phyloP scores from a whole-genome alignment of 2,888 invertebrate genomes.

The Mesodorylaimus sp. region DNA sequence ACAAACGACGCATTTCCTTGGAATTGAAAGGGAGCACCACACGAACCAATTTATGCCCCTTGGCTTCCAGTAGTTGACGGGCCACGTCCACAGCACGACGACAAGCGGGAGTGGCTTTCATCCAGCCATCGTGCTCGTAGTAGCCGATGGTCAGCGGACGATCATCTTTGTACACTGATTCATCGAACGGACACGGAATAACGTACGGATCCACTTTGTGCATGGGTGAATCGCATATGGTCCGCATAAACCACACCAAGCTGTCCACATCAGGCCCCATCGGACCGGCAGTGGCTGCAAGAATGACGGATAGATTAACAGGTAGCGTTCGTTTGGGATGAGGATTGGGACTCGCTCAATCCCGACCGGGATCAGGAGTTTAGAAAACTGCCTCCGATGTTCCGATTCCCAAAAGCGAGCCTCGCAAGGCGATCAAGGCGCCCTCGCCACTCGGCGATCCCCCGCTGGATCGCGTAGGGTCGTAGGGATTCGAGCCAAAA shows the following conservation, averaged over 20 bases:
- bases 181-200: not conserved
- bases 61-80: not conserved
- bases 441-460: constrained; percentile 33
- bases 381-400: too few species aligned
- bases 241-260: not conserved
- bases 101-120: not conserved
- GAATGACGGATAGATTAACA: too few species aligned
- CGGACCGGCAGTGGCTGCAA: constrained; percentile 24
- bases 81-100: not conserved
- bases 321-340: too few species aligned
- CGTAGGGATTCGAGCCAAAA: constrained; percentile 30
- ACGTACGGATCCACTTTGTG: not conserved
- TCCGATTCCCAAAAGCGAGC: constrained; percentile 31
- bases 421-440: constrained; percentile 32
- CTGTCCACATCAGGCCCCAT: constrained; percentile 24
- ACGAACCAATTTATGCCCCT: not conserved
- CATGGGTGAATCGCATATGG: not conserved
- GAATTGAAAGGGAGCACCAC: not conserved
- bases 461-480: constrained; percentile 24
- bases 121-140: not conserved
- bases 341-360: too few species aligned
- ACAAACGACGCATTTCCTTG: not conserved
- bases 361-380: too few species aligned
- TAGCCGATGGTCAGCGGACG: not conserved
- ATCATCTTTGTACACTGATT: not conserved